These are phyloP conservation scores for Iguana delicatissima DNA, from an alignment of 2,797 vertebrate species.

Conservation along the genomic window DNA sequence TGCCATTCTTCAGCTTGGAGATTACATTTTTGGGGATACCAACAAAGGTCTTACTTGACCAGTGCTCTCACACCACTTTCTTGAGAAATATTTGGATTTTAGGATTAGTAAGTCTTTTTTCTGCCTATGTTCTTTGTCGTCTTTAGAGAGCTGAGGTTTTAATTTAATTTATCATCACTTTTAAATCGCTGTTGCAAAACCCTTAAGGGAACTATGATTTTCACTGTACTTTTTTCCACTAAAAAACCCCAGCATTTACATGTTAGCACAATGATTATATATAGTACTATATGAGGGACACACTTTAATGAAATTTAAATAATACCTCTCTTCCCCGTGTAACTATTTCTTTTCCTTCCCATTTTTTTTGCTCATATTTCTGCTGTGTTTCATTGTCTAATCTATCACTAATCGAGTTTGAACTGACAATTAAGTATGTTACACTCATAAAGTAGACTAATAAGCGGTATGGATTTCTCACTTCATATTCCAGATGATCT, in stretches of 20 bases:
- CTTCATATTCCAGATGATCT: constrained; percentile 85
- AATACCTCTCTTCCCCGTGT: constrained; percentile 63
- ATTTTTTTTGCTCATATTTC: constrained; percentile 67
- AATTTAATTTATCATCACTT: constrained; percentile 81
- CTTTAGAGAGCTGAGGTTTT: constrained; percentile 75
- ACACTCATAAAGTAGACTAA: constrained; percentile 82
- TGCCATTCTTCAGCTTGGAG: constrained; percentile 98
- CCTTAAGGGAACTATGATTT: constrained; percentile 80
- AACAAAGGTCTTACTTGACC: constrained; percentile 83
- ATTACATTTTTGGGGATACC: constrained; percentile 98
- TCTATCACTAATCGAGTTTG: constrained; percentile 82
- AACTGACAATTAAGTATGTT: constrained; percentile 82
- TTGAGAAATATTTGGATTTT: constrained; percentile 78
- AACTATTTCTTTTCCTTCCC: constrained; percentile 72
- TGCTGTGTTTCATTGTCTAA: constrained; percentile 66
- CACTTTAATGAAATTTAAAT: constrained; percentile 80
- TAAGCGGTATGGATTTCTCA: constrained; percentile 85
- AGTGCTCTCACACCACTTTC: constrained; percentile 77
- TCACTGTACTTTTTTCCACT: constrained; percentile 74
- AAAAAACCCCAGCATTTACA: constrained; percentile 74
- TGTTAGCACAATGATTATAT: constrained; percentile 80
- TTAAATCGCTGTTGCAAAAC: constrained; percentile 77
- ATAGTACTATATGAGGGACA: constrained; percentile 80
- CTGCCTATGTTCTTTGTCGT: constrained; percentile 75
- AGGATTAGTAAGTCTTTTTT: constrained; percentile 76